Base-by-base conservation (phyloP, 2,888 invertebrate genomes). In the Bembecia ichneumoniformis region DNA sequence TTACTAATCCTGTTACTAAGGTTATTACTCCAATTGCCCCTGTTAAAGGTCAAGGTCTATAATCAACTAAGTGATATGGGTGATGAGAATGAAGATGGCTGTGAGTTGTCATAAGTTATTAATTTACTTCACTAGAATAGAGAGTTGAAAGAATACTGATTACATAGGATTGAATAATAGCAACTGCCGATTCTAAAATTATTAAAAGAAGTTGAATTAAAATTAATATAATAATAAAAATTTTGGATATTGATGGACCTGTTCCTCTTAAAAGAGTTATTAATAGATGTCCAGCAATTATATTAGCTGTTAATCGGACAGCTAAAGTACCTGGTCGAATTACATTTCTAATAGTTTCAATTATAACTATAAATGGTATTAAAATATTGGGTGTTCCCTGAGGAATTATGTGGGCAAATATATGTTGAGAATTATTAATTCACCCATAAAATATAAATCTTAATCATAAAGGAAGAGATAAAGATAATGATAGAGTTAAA, bases 261-360 rank as follows among this genome's bases (percentile, higher is more conserved):
- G 71, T 82, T 46, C 67, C 62, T 58, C 89, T 87, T 66, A 92
- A 63, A 60, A 93, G 58, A 1, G 90, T 91, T 87, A 93, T 73
- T 68, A 93, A 58, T 75, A 93, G 68, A 71, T 93, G 92, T 0
- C 92, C 92, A 1, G 93, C 91, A 87, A 92, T 92, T 90, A 93
- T 92, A 86, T 93, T 93, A n/a, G 93, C 93, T 3, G 91, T 89
- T 83, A 93, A 67, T 56, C 93, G 92, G 52, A 93, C 89, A 0
- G 91, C 89, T 82, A 93, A 75, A 3, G 93, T 93, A 71, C 89
- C 81, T 0, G 92, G 91, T 10, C 91, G 92, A 75, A 93, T 92
- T 58, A 92, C 60, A 82, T 92, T 92, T 62, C 92, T 93, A 78
- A 92, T 90, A 36, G 90, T 89, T 91, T 93, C 93, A 89, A 93